A percentile compares a stretch with the other conserved stretches of the same genome.
Evolutionary conservation across 2,797 vertebrate species (phyloP).

Genomic region (Premnoplex brunnescens): DNA sequence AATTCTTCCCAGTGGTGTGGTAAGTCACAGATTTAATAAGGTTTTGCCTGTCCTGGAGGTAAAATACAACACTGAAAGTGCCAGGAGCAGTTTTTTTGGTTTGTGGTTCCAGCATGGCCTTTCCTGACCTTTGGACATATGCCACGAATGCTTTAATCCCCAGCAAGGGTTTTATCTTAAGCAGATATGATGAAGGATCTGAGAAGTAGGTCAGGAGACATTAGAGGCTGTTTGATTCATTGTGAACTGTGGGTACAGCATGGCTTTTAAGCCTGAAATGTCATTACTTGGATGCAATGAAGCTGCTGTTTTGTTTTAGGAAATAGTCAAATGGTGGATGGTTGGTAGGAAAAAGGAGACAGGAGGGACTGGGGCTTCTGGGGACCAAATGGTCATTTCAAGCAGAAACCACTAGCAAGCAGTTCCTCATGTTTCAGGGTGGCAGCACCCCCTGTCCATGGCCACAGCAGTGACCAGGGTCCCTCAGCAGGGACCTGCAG

Average conservation of each 20-base stretch:
- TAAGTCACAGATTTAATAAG: not conserved
- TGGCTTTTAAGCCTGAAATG: not conserved
- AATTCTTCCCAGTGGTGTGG: not conserved
- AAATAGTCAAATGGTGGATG: not conserved
- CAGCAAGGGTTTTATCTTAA: not conserved
- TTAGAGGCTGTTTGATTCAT: not conserved
- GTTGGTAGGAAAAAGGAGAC: not conserved
- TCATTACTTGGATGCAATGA: not conserved
- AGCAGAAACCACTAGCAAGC: not conserved
- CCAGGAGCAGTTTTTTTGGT: not conserved
- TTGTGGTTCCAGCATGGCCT: not conserved
- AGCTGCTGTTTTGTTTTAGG: not conserved
- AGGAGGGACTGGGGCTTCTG: not conserved
- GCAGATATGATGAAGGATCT: not conserved
- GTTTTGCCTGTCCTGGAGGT: not conserved
- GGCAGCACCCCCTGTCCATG: too few species aligned
- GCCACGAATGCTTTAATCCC: not conserved
- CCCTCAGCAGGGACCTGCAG: not conserved
- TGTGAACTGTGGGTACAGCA: not conserved
- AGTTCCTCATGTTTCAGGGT: not conserved
- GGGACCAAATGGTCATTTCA: not conserved
- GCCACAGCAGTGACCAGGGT: not conserved
- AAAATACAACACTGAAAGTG: not conserved
- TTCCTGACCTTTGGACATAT: not conserved
- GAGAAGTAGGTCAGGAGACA: constrained; percentile 13